These are phyloP conservation scores for Carettochelys insculpta DNA, from an alignment of 2,113 vertebrate genomes.

Conservation along the genomic window DNA sequence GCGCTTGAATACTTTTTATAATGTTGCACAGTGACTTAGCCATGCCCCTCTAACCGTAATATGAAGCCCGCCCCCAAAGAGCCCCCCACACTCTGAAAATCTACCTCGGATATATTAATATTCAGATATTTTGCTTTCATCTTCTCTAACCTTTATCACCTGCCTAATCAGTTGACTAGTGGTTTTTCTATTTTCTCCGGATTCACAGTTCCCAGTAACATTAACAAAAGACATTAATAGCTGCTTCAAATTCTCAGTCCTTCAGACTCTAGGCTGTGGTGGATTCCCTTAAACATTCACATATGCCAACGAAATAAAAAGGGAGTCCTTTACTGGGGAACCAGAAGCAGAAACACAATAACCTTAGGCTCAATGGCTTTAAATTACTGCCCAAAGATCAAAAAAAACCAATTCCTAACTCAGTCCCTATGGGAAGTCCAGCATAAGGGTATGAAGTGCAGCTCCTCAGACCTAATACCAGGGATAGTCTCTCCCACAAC, in stretches of 20 bases:
- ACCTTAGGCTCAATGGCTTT: background rate
- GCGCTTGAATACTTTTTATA: background rate
- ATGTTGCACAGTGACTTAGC: background rate
- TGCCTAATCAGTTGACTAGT: background rate
- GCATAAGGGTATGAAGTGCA: background rate
- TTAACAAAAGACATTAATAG: background rate
- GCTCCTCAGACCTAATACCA: rapidly evolving
- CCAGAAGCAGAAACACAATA: background rate
- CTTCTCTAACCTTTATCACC: background rate
- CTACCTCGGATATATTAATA: background rate
- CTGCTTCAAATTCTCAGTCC: rapidly evolving
- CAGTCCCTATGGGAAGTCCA: background rate
- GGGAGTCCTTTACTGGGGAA: background rate
- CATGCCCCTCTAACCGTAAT: background rate
- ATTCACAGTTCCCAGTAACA: background rate
- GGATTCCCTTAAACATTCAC: background rate
- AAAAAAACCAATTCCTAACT: background rate
- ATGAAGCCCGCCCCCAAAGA: background rate
- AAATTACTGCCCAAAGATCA: rapidly evolving
- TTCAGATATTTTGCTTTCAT: background rate
- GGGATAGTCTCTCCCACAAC: background rate
- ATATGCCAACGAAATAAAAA: background rate
- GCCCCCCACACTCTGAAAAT: background rate
- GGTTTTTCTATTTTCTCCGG: background rate
- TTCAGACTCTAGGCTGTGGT: background rate